Percentiles rank a stretch among this genome's conserved stretches.
These are phyloP conservation scores for Drosophila melanogaster DNA, from an alignment of 1,140 invertebrate genomes.

Conservation along the genomic window DNA sequence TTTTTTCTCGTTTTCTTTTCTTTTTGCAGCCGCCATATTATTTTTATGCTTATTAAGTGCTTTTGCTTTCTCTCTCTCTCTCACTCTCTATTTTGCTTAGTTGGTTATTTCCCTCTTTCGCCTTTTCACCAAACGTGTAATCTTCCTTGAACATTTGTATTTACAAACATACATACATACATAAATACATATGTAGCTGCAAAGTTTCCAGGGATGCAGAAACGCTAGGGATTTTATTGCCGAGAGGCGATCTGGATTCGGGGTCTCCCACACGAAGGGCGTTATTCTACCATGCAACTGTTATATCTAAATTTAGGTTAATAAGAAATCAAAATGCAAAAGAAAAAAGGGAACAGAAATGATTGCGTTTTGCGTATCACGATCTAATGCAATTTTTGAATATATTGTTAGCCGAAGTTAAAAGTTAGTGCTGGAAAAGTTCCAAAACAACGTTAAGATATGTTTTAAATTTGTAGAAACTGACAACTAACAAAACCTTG, in stretches of 20 bases:
- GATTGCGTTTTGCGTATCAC: too few species aligned
- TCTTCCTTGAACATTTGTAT: neutral
- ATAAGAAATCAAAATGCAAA: neutral
- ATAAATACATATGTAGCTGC: conserved; percentile 8
- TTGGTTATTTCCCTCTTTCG: conserved; percentile 3
- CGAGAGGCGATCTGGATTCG: conserved; percentile 42
- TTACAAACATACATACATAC: neutral
- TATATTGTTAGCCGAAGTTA: neutral
- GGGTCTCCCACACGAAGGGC: conserved; percentile 1
- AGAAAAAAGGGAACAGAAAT: too few species aligned
- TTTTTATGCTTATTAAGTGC: conserved; percentile 71
- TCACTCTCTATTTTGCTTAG: conserved; percentile 49
- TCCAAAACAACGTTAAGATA: too few species aligned
- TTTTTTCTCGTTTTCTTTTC: conserved; percentile 21
- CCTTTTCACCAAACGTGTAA: conserved; percentile 30
- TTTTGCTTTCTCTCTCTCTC: conserved; percentile 32
- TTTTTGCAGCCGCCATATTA: conserved; percentile 70
- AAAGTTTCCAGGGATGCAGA: conserved; percentile 7
- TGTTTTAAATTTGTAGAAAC: too few species aligned
- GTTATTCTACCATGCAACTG: neutral
- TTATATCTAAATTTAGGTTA: neutral
- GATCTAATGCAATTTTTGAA: neutral
- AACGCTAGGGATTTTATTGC: conserved; percentile 10
- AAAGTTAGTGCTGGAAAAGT: too few species aligned
- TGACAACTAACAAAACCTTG: too few species aligned